A percentile compares a stretch with the other conserved stretches of the same genome.
phyloP scores from a whole-genome alignment of 2,113 vertebrate species.

The Poicephalus gulielmi region DNA sequence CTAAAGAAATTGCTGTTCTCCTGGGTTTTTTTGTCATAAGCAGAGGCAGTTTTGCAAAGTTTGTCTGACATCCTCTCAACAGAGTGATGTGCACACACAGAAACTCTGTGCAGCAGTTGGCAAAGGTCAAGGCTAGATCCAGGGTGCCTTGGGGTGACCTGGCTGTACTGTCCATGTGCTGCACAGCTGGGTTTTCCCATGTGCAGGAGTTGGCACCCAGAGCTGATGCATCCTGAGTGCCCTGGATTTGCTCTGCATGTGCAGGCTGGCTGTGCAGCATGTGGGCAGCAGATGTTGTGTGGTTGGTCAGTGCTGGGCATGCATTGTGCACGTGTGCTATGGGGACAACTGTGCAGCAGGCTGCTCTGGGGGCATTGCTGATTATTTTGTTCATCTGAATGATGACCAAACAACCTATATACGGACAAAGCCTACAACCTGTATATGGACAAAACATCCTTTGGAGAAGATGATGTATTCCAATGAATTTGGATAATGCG shows the following conservation, averaged over 20 bases:
- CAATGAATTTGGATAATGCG: neutral
- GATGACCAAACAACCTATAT: neutral
- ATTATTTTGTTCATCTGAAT: neutral
- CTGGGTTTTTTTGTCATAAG: neutral
- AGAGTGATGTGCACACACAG: accelerated
- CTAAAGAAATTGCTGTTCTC: neutral
- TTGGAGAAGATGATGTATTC: neutral
- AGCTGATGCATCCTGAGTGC: neutral
- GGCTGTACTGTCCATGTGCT: neutral
- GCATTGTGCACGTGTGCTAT: accelerated
- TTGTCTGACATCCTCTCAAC: neutral
- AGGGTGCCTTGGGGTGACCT: neutral
- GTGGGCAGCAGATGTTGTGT: neutral
- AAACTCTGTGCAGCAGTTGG: neutral
- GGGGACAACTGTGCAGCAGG: neutral
- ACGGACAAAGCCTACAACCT: neutral
- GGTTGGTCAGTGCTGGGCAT: neutral
- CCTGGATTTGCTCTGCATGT: neutral
- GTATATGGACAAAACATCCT: neutral
- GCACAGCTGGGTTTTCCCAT: neutral
- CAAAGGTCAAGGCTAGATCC: neutral
- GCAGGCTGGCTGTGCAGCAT: neutral
- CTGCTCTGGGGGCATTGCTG: too few relatives aligned
- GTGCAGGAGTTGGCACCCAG: neutral
- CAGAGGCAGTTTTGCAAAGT: neutral